phyloP scores from a whole-genome alignment of 92 coral and sea anemone genomes.

The Siderastrea siderea region DNA sequence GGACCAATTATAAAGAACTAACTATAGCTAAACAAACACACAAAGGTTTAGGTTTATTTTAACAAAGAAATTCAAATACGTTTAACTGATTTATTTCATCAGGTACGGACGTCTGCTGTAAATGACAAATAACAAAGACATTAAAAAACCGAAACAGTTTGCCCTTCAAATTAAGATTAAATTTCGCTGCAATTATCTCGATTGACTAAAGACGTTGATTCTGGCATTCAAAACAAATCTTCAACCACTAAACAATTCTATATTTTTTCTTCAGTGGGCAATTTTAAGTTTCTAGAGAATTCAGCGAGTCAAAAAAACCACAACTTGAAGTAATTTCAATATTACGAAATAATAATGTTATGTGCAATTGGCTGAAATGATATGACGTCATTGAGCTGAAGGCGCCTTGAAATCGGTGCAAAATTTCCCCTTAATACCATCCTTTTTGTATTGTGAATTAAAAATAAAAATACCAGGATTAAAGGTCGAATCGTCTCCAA shows the following conservation, averaged over 20 bases:
- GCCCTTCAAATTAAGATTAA: background rate
- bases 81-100: conserved; percentile 2
- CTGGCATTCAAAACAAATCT: background rate
- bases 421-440: background rate
- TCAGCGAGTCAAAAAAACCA: background rate
- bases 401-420: background rate
- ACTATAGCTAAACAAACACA: too few relatives aligned
- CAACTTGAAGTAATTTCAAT: background rate
- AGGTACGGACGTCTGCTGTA: background rate
- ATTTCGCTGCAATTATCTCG: background rate
- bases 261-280: background rate
- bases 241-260: background rate
- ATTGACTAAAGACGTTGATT: background rate
- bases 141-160: background rate
- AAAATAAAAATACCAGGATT: background rate
- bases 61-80: background rate
- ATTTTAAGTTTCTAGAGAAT: background rate
- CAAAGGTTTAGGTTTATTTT: too few relatives aligned
- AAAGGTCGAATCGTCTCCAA: background rate
- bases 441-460: background rate
- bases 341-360: background rate
- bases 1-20: too few relatives aligned
- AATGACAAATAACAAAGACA: conserved; percentile 15
- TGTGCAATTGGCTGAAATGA: background rate
- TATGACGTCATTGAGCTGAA: background rate